phyloP scores from a whole-genome alignment of 2,888 invertebrate species.

The Drosophila setosimentum region DNA sequence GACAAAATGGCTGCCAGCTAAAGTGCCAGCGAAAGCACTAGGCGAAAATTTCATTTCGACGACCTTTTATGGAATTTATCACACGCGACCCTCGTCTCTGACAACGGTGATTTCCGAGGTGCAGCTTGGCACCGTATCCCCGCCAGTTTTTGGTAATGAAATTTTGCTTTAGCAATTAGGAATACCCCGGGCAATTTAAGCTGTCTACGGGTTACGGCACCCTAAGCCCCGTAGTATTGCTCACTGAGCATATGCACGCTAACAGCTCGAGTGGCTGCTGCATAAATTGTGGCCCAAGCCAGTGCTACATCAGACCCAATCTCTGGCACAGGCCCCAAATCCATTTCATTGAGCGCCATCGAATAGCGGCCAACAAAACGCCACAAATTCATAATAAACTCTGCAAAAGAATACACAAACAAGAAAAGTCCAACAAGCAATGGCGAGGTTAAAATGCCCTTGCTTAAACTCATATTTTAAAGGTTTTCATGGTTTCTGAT shows the following conservation, averaged over 20 bases:
- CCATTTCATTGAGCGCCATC: constrained; percentile 53
- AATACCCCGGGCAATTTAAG: constrained; percentile 41
- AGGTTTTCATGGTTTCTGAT: background rate
- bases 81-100: constrained; percentile 53
- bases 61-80: constrained; percentile 75
- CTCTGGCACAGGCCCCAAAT: constrained; percentile 35
- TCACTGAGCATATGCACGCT: constrained; percentile 34
- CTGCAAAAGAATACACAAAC: background rate
- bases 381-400: constrained; percentile 37
- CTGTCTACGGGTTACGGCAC: constrained; percentile 30
- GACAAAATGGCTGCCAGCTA: constrained; percentile 72
- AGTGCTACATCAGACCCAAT: background rate
- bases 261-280: constrained; percentile 53
- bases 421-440: background rate
- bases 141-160: constrained; percentile 61
- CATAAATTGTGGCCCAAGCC: constrained; percentile 52
- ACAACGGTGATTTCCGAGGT: constrained; percentile 17
- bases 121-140: constrained; percentile 25
- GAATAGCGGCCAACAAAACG: constrained; percentile 39
- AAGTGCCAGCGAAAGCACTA: constrained; percentile 26
- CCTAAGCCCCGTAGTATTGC: background rate
- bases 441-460: background rate
- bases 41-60: constrained; percentile 70
- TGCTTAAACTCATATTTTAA: background rate
- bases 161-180: constrained; percentile 70